Conservation (phyloP, 64 coral and sea anemone genomes). For the Porites lutea region DNA sequence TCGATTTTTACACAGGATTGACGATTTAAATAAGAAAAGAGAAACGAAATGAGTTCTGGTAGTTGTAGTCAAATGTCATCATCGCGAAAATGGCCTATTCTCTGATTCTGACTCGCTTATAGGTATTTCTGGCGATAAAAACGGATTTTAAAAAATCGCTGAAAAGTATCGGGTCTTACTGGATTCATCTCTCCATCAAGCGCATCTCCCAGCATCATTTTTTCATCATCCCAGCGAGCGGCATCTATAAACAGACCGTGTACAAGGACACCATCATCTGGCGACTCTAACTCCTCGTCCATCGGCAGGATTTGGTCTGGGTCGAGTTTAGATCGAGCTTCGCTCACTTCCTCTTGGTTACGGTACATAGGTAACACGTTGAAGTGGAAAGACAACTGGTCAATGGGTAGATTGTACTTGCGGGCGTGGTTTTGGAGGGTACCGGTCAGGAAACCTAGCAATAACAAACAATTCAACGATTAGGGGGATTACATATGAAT, state of each 20-base stretch:
- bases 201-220: conserved; percentile 91
- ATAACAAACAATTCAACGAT: background rate
- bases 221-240: conserved; percentile 89
- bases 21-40: too few relatives aligned
- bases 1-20: too few relatives aligned
- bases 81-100: too few relatives aligned
- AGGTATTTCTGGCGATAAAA: too few relatives aligned
- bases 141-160: too few relatives aligned
- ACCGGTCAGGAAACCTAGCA: conserved; percentile 91
- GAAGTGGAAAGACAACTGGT: conserved; percentile 94
- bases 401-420: conserved; percentile 98
- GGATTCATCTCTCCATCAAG: conserved; percentile 95
- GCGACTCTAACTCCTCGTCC: conserved; percentile 78
- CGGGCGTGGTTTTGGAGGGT: conserved; percentile 99
- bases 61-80: too few relatives aligned
- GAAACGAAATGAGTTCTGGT: too few relatives aligned
- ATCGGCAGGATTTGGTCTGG: conserved; percentile 70
- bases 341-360: conserved; percentile 93
- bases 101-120: too few relatives aligned
- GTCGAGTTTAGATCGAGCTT: conserved; percentile 76
- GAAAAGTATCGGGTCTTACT: conserved; percentile 16
- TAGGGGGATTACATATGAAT: too few relatives aligned
- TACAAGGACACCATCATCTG: conserved; percentile 89
- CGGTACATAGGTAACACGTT: conserved; percentile 86
- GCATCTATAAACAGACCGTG: conserved; percentile 95